Conservation (phyloP, 2,888 invertebrate species). For the Mesoligia furuncula region DNA sequence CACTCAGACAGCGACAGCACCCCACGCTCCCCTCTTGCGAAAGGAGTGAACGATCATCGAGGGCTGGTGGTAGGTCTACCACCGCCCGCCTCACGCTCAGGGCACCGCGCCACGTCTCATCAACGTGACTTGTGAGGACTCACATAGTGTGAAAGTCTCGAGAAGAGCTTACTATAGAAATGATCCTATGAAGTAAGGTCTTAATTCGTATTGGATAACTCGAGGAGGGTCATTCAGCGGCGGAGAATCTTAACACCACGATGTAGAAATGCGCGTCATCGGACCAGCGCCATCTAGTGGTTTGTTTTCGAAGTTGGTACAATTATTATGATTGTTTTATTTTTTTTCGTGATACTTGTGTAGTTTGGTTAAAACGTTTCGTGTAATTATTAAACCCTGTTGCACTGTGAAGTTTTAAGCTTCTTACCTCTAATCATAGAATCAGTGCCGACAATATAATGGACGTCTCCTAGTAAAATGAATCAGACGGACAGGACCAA, state of each 20-base stretch:
- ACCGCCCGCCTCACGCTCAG: conserved; percentile 87
- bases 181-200: conserved; percentile 19
- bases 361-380: neutral
- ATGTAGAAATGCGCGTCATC: neutral
- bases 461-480: too few relatives aligned
- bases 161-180: conserved; percentile 18
- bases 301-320: neutral
- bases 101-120: conserved; percentile 92
- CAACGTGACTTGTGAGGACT: conserved; percentile 56
- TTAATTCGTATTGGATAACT: neutral
- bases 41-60: conserved; percentile 12
- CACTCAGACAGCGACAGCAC: conserved; percentile 15
- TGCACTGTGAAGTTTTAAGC: neutral
- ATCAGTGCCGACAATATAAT: neutral
- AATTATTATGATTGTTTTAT: neutral
- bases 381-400: neutral
- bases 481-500: too few relatives aligned
- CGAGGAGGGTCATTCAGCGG: neutral
- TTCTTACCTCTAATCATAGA: neutral
- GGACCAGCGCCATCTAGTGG: neutral
- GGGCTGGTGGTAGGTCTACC: conserved; percentile 13
- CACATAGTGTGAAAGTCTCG: conserved; percentile 39
- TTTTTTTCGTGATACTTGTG: neutral
- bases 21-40: conserved; percentile 3
- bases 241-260: conserved; percentile 3